phyloP scores from a whole-genome alignment of 2,888 invertebrate species.

The Meiosimyza decipiens region DNA sequence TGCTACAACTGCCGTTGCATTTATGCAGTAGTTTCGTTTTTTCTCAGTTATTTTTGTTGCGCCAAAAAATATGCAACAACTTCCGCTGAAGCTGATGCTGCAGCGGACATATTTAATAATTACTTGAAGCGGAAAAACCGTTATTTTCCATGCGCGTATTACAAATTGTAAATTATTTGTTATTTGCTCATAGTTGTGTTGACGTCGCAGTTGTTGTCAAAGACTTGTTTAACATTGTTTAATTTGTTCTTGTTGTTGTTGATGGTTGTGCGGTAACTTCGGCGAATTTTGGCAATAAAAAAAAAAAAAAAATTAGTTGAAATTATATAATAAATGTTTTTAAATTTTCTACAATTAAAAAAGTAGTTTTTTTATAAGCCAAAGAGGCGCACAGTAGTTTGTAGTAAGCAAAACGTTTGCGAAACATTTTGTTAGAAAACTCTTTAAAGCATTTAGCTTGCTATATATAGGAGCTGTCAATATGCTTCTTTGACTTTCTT shows the following conservation, averaged over 20 bases:
- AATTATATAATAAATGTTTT: not conserved
- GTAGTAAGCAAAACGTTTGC: too few relatives aligned
- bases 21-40: not conserved
- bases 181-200: not conserved
- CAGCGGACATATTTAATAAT: conserved; percentile 30
- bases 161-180: conserved; percentile 21
- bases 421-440: too few relatives aligned
- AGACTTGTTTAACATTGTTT: too few relatives aligned
- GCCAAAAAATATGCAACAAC: conserved; percentile 18
- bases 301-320: not conserved
- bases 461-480: too few relatives aligned
- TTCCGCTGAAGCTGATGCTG: conserved; percentile 16
- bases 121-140: conserved; percentile 26
- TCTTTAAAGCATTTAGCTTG: too few relatives aligned
- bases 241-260: too few relatives aligned
- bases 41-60: not conserved
- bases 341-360: not conserved
- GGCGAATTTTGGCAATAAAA: not conserved
- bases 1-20: too few relatives aligned
- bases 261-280: too few relatives aligned
- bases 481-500: too few relatives aligned
- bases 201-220: not conserved
- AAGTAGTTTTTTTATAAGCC: not conserved
- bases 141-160: conserved; percentile 13
- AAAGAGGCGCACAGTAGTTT: too few relatives aligned